phyloP scores from a whole-genome alignment of 2,797 vertebrate genomes.

The Anomalospiza imberbis region DNA sequence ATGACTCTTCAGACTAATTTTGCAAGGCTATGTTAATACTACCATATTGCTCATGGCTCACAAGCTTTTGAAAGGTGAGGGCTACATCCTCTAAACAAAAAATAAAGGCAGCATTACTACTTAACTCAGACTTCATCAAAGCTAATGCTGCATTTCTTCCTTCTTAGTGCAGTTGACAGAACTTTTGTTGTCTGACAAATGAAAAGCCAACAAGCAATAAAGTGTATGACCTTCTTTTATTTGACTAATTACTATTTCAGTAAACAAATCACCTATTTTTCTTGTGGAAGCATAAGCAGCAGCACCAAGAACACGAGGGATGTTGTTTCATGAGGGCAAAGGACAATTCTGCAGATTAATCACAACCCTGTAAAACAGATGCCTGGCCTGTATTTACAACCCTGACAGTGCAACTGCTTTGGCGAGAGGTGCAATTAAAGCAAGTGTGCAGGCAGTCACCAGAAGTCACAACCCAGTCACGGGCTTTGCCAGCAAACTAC shows the following conservation, averaged over 20 bases:
- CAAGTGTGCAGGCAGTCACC: not conserved
- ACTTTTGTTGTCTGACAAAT: slow-evolving; percentile 33
- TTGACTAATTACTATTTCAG: slow-evolving; percentile 13
- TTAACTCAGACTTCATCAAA: not conserved
- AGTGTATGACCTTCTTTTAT: not conserved
- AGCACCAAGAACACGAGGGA: not conserved
- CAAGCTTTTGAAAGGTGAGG: slow-evolving; percentile 13
- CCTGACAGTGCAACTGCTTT: not conserved
- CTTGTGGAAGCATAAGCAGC: not conserved
- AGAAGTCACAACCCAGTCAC: not conserved
- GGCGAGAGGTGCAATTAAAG: not conserved
- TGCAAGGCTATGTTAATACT: not conserved
- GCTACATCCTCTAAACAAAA: not conserved
- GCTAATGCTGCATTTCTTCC: slow-evolving; percentile 13
- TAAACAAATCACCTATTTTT: slow-evolving; percentile 29
- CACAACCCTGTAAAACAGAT: not conserved
- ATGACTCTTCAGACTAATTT: slow-evolving; percentile 42
- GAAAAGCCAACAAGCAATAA: slow-evolving; percentile 45
- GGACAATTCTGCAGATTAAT: slow-evolving; percentile 1
- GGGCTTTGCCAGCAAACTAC: not conserved
- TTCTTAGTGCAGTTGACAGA: slow-evolving; percentile 40
- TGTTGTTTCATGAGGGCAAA: not conserved
- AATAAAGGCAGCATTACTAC: not conserved
- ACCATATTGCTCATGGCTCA: slow-evolving; percentile 27
- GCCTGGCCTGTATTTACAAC: not conserved